Evolutionary conservation across 1,140 invertebrate genomes (phyloP), one percentile per base, ranked within the genome.

Genomic region (Lanistes nyassanus): DNA sequence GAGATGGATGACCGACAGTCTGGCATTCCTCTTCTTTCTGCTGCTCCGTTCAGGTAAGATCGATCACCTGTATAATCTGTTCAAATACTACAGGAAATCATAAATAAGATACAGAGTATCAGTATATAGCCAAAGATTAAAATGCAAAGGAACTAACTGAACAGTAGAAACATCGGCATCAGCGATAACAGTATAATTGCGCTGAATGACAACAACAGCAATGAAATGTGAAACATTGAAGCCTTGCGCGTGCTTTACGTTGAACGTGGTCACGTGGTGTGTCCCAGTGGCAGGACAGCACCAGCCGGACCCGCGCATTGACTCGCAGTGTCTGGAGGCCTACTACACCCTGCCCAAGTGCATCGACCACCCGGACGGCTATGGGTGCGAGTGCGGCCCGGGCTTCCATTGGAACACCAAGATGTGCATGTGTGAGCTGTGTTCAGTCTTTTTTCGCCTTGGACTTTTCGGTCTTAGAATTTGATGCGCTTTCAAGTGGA

Each of bases 401-500:
- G 89, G 89, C 23, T 89, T 88, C 69, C 82, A 86, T 55, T 90
- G 89, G 89, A 90, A 90, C 77, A 88, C 87, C 7, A 70, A 86
- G 26, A 85, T 80, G 68, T 90, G 89, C 81, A 89, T 89, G 79
- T 88, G 89, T 90, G 83, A 86, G 87, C 86, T 64, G 39, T 26
- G 23, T 9, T 37, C 23, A 7, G n/a, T 9, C 58, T 9, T 31
- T 60, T 31, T 23, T n/a, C n/a, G n/a, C n/a, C n/a, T n/a, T n/a
- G n/a, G n/a, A n/a, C n/a, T n/a, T n/a, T n/a, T n/a, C n/a, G n/a
- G n/a, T n/a, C n/a, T n/a, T n/a, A n/a, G n/a, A n/a, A n/a, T n/a
- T n/a, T n/a, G n/a, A n/a, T n/a, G n/a, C n/a, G n/a, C n/a, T n/a
- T n/a, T n/a, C n/a, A n/a, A n/a, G n/a, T n/a, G n/a, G n/a, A n/a